Evolutionary conservation across 2,113 vertebrate genomes (phyloP), one percentile per base, ranked within the genome.

Genomic region (Toxotes chatareus): DNA sequence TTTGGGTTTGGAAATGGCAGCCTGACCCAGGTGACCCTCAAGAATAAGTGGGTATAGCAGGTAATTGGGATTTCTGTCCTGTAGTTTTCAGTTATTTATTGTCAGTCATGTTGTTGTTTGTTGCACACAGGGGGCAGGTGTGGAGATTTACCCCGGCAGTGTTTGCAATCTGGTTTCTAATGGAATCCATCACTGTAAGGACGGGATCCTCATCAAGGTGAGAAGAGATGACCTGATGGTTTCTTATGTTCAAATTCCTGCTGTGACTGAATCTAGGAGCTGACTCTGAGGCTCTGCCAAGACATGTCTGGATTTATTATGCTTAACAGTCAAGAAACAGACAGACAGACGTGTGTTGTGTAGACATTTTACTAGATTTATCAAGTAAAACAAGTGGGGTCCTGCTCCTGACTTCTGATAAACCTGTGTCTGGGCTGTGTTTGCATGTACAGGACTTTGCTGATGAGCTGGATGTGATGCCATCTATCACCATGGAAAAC

Each of bases 161-260:
- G 93, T 86, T 0, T 99, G 98, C 87, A 95, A 86, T 68, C 91
- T 99, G 70, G 88, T 94, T 64, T 94, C 95, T 70, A 99, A 97
- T 0, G 96, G 96, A 16, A 96, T 99, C 81, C 98, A 99, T 91
- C 98, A 99, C 85, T 99, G 98, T 91, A 98, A 96, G 82, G 98
- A 99, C 44, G 98, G 98, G 8, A 96, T 99, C 49, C 96, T 99
- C 19, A 97, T 99, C 88, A 99, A 99, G 97, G 97, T 99, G 85
- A 93, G 55, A 34, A 2, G 14, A 44, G 14, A 77, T 40, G 6
- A 40, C 9, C 38, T 40, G 38, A 8, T 40, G 38, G 38, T 40
- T 2, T 40, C 7, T 40, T 40, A 40, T 6, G 38, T 38, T 38
- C 36, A 38, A 38, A 4, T 4, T 7, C 36, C 36, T 38, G 36